Conservation (phyloP, 1,140 invertebrate genomes). For the Bathynomus jamesi region DNA sequence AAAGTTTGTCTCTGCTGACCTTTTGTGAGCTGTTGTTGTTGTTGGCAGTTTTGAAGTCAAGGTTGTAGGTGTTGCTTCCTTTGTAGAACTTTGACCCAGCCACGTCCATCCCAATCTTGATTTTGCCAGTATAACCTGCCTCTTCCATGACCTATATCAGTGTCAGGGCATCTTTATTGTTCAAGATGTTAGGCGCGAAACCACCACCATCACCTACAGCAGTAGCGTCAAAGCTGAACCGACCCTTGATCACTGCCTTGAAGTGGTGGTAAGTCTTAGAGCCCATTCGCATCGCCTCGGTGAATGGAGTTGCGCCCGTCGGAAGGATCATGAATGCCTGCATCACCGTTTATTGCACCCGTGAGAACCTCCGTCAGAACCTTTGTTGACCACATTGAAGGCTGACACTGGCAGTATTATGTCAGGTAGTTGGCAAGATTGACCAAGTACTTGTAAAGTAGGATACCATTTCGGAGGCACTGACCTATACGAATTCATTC, state of each 20-base stretch:
- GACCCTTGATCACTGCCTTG: slow-evolving; percentile 90
- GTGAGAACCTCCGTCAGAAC: slow-evolving; percentile 94
- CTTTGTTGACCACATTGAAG: slow-evolving; percentile 99
- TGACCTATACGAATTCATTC: no score
- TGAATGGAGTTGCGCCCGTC: slow-evolving; percentile 80
- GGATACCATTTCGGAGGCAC: no score
- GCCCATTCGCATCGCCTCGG: slow-evolving; percentile 97
- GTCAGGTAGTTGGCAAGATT: slow-evolving; percentile 82
- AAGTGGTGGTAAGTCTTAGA: slow-evolving; percentile 94
- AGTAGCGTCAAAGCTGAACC: slow-evolving; percentile 90
- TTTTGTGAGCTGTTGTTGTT: slow-evolving; percentile 64
- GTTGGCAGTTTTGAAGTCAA: slow-evolving; percentile 95
- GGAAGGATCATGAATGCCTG: slow-evolving; percentile 97
- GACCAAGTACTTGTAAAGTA: slow-evolving; percentile 72
- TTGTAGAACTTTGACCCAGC: slow-evolving; percentile 92
- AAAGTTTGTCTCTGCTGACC: slow-evolving; percentile 68
- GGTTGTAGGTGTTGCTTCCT: slow-evolving; percentile 75
- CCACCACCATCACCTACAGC: slow-evolving; percentile 99
- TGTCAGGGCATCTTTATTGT: slow-evolving; percentile 85
- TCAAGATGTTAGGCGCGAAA: slow-evolving; percentile 95
- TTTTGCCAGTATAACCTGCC: slow-evolving; percentile 85
- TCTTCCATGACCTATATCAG: slow-evolving; percentile 87
- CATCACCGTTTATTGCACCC: slow-evolving; percentile 97
- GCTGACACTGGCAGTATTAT: slow-evolving; percentile 93
- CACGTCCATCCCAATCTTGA: slow-evolving; percentile 98